Evolutionary conservation across 2,797 vertebrate genomes (phyloP).

Genomic region (Sebastiscus albofasciatus): DNA sequence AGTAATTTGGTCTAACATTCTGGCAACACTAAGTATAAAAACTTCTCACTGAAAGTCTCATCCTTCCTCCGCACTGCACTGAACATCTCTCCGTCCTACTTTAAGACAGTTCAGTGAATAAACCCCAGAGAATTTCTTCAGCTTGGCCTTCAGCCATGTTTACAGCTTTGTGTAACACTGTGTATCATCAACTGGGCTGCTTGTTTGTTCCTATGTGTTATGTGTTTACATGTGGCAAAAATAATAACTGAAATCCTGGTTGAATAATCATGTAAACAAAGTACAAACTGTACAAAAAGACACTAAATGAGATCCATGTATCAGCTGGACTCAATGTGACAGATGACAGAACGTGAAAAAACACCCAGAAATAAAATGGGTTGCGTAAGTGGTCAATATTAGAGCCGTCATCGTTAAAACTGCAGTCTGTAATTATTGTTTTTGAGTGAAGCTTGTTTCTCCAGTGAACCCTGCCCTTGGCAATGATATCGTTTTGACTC

Average conservation of each 20-base stretch:
- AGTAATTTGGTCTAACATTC: background rate
- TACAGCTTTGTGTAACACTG: conserved; percentile 1
- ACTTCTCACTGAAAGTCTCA: background rate
- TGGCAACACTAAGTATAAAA: background rate
- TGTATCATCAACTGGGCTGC: conserved; percentile 23
- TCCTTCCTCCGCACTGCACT: background rate
- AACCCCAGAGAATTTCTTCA: background rate
- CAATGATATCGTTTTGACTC: conserved; percentile 47
- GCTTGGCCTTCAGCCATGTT: conserved; percentile 30
- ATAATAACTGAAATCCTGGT: conserved; percentile 1
- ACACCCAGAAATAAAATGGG: background rate
- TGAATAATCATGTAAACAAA: conserved; percentile 38
- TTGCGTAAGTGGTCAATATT: conserved; percentile 3
- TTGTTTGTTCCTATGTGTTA: conserved; percentile 17
- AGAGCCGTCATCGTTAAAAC: conserved; percentile 3
- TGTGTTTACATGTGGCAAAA: conserved; percentile 32
- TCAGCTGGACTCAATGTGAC: background rate
- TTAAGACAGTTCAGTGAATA: background rate
- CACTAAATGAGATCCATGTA: conserved; percentile 10
- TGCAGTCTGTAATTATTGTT: conserved; percentile 41
- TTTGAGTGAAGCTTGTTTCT: conserved; percentile 11
- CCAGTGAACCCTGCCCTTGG: conserved; percentile 27
- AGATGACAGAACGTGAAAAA: background rate
- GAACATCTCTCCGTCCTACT: background rate
- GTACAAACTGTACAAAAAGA: conserved; percentile 29